Evolutionary conservation across 64 coral and sea anemone genomes (phyloP), one percentile per base, ranked within the genome.

Genomic region (Dendronephthya gigantea): DNA sequence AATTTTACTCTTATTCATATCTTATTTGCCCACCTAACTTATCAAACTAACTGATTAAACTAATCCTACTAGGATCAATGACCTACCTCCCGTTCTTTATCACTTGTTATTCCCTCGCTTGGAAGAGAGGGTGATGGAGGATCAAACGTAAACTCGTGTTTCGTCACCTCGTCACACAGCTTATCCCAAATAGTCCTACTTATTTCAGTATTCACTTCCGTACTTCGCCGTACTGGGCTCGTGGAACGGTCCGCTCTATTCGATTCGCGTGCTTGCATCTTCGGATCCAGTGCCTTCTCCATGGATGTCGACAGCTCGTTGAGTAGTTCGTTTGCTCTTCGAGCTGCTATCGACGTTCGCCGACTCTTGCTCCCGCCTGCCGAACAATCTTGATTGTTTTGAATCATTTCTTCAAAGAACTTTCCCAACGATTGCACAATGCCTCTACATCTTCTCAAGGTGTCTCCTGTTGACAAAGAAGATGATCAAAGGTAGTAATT

Each of bases 121-220:
- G 34, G 19, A 36, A 34, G 72, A 34, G 36, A 12, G 0, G 72
- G 30, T 39, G 72, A 39, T 79, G 7, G 7, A 4, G 72, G 36
- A 79, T 79, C 72, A 19, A 79, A 79, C 12, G 9, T 79, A 33
- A 79, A 79, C 72, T 79, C 72, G 72, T 79, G 72, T 34, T 79
- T 19, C 7, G 72, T 33, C 72, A 79, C 72, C 72, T 79, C 69
- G 14, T 79, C 32, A 79, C 72, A 36, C 29, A 79, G 9, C 37
- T 79, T 79, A 34, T 79, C 28, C 72, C 72, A 79, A 79, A 79
- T 9, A 36, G 72, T 79, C n/a, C 37, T 79, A 12, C 4, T 39
- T 35, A 79, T 9, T 2, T 79, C 72, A 23, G 55, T 62, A 27
- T 62, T 62, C 55, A 62, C 55, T 2, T 1, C 55, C 16, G 55